These are phyloP conservation scores for Nymphalis polychloros DNA, from an alignment of 2,888 invertebrate species.

Conservation along the genomic window DNA sequence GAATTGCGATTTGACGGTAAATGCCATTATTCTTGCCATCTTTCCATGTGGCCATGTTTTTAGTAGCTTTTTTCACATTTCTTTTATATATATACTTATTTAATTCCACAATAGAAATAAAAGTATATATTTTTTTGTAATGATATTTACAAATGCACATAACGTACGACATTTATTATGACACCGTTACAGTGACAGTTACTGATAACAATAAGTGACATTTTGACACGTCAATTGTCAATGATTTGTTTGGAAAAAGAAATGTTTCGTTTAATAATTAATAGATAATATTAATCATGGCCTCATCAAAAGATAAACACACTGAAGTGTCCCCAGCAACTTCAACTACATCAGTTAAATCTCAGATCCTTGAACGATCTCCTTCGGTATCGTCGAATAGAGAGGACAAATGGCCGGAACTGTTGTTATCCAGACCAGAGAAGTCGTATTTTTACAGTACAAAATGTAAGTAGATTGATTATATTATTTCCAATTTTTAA, in stretches of 20 bases:
- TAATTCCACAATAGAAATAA: no score
- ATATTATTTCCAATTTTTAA: not conserved
- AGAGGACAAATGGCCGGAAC: conserved; percentile 79
- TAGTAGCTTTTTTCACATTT: no score
- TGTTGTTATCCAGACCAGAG: conserved; percentile 70
- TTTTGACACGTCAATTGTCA: conserved; percentile 35
- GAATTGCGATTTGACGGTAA: no score
- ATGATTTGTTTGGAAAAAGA: conserved; percentile 34
- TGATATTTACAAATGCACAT: conserved; percentile 10
- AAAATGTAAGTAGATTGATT: conserved; percentile 61
- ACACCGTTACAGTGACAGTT: conserved; percentile 19
- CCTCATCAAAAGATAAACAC: conserved; percentile 62
- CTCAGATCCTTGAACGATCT: conserved; percentile 64
- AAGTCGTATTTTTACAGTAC: conserved; percentile 71
- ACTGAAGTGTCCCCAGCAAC: conserved; percentile 62
- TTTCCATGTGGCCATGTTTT: no score
- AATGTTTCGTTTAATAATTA: conserved; percentile 51
- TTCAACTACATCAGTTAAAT: conserved; percentile 63
- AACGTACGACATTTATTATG: not conserved
- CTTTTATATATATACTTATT: no score
- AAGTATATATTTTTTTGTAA: no score
- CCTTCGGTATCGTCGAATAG: conserved; percentile 65
- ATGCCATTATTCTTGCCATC: no score
- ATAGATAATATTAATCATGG: conserved; percentile 53
- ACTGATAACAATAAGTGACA: conserved; percentile 9